Percentiles rank a stretch among this genome's conserved stretches.
These are phyloP conservation scores for Gambusia yucatana DNA, from an alignment of 2,797 vertebrate genomes.

Conservation along the genomic window DNA sequence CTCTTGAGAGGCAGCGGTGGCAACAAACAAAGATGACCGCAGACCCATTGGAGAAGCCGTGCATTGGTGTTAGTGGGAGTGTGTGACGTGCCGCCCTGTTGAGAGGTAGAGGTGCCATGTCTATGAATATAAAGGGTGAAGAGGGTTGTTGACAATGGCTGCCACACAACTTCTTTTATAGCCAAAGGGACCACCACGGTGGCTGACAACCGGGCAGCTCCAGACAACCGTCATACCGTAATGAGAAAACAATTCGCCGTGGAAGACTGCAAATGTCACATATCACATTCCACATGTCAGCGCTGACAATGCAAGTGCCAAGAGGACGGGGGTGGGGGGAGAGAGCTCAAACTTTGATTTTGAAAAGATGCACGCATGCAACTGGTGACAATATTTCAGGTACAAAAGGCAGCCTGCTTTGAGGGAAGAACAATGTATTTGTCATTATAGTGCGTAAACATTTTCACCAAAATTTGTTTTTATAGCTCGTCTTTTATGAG, in stretches of 20 bases:
- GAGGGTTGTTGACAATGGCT: slow-evolving; percentile 60
- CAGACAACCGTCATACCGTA: slow-evolving; percentile 31
- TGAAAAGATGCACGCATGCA: slow-evolving; percentile 11
- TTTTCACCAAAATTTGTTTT: slow-evolving; percentile 26
- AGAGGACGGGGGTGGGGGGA: background rate
- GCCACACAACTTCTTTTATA: slow-evolving; percentile 24
- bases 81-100: slow-evolving; percentile 46
- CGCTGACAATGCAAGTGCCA: slow-evolving; percentile 53
- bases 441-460: slow-evolving; percentile 43
- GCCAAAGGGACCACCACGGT: slow-evolving; percentile 65
- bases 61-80: slow-evolving; percentile 62
- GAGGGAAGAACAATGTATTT: slow-evolving; percentile 26
- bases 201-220: slow-evolving; percentile 43
- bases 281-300: slow-evolving; percentile 65
- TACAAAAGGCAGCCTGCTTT: slow-evolving; percentile 15
- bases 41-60: slow-evolving; percentile 46
- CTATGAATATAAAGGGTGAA: slow-evolving; percentile 45
- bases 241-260: slow-evolving; percentile 59
- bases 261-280: slow-evolving; percentile 54
- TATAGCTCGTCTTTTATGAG: slow-evolving; percentile 21
- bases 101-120: slow-evolving; percentile 61
- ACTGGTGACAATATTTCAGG: slow-evolving; percentile 5
- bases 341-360: slow-evolving; percentile 10
- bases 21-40: slow-evolving; percentile 66
- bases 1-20: slow-evolving; percentile 51